Base-by-base conservation (phyloP, 92 coral and sea anemone genomes). In the Siderastrea radians region DNA sequence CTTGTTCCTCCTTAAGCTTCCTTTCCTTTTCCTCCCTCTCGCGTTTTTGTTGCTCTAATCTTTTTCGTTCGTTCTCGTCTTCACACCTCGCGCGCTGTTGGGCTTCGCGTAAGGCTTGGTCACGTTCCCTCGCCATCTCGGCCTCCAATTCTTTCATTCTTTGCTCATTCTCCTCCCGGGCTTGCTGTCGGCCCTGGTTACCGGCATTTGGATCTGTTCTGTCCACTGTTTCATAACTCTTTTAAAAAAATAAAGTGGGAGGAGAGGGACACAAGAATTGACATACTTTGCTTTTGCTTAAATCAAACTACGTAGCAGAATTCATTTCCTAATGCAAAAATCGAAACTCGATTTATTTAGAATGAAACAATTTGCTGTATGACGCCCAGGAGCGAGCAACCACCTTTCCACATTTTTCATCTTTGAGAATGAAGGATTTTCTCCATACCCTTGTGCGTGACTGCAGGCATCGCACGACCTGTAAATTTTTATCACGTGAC, bases 181-280 rank as follows among this genome's bases (percentile, higher is more conserved):
- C 98, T 71, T 16, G 75, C 72, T 71, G 84, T 13, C 80, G 67
- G 38, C 98, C 95, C n/a, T 60, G 61, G 10, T 58, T 69, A 1
- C 68, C 74, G 1, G 98, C 94, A 0, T 48, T 68, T n/a, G 95
- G 92, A 59, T 90, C 94, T 69, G 93, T 91, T 16, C 46, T 84
- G 49, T 94, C 95, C 74, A 82, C 90, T 6, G 87, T 65, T 69
- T 86, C 93, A 86, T 94, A 78, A 67, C 3, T 17, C 94, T 91
- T 75, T 46, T n/a, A n/a, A 44, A n/a, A 26, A 44, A 66, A 50
- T 47, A 53, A 48, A 57, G n/a, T n/a, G n/a, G n/a, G n/a, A n/a
- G n/a, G n/a, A n/a, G n/a, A n/a, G n/a, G n/a, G n/a, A n/a, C n/a
- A n/a, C n/a, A n/a, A n/a, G n/a, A n/a, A n/a, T n/a, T n/a, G n/a